These are phyloP conservation scores for Papilio polyxenes DNA, from an alignment of 1,140 invertebrate genomes.

Conservation along the genomic window DNA sequence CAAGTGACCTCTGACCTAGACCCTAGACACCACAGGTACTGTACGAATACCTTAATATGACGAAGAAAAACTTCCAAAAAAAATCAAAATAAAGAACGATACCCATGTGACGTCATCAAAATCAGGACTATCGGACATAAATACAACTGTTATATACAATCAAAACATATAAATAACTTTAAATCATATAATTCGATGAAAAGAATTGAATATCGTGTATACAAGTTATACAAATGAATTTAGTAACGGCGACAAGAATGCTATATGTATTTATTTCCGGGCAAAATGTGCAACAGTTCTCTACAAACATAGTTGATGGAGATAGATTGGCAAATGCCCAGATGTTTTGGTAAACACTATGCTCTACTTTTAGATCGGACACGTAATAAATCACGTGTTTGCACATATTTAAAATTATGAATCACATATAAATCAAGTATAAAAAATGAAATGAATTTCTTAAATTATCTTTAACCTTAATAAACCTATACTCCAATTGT, in stretches of 20 bases:
- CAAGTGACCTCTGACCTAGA: not conserved
- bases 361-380: not conserved
- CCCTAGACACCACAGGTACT: not conserved
- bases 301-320: conserved; percentile 8
- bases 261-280: not conserved
- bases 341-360: conserved; percentile 4
- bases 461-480: not conserved
- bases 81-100: too few relatives aligned
- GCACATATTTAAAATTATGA: not conserved
- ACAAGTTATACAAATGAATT: not conserved
- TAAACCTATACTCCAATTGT: not conserved
- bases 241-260: not conserved
- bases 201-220: too few relatives aligned
- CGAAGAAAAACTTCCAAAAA: too few relatives aligned
- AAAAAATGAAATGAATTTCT: not conserved
- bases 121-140: too few relatives aligned
- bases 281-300: not conserved
- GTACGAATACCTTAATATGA: not conserved
- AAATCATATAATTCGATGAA: too few relatives aligned
- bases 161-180: too few relatives aligned
- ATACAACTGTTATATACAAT: too few relatives aligned
- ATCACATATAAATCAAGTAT: not conserved
- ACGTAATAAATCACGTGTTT: conserved; percentile 21
- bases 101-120: too few relatives aligned
- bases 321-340: conserved; percentile 19